A percentile compares a stretch with the other conserved stretches of the same genome.
Evolutionary conservation across 92 coral and sea anemone species (phyloP).

Genomic region (Epizoanthus illoricatus): DNA sequence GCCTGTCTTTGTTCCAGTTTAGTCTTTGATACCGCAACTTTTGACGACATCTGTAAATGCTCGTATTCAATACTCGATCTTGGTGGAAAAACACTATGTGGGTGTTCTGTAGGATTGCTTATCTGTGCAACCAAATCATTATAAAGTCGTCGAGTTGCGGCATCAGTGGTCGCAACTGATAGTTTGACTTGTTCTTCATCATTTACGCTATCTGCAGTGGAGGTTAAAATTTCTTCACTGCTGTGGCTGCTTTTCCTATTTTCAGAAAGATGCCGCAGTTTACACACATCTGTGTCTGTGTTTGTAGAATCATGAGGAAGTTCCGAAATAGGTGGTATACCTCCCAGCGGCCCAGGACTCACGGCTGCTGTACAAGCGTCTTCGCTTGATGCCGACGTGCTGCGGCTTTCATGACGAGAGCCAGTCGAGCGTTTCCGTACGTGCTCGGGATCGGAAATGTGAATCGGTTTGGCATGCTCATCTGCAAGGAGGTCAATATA

Average conservation of each 20-base stretch:
- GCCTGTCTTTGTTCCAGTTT: neutral
- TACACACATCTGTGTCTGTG: neutral
- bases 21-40: neutral
- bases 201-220: neutral
- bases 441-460: conserved; percentile 70
- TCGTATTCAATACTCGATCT: conserved; percentile 21
- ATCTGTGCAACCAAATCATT: conserved; percentile 63
- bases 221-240: neutral
- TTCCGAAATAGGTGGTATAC: neutral
- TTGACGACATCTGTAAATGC: neutral
- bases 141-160: conserved; percentile 49
- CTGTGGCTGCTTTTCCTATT: neutral
- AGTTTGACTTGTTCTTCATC: conserved; percentile 8
- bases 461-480: conserved; percentile 67
- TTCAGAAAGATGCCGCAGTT: neutral
- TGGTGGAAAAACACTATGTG: conserved; percentile 50
- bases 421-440: conserved; percentile 29
- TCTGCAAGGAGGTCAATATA: conserved; percentile 73
- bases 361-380: neutral
- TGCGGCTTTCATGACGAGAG: conserved; percentile 6
- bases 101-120: conserved; percentile 50
- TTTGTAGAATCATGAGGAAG: neutral
- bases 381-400: conserved; percentile 30
- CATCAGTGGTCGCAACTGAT: conserved; percentile 3
- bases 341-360: neutral